Conservation (phyloP, 2,888 invertebrate genomes). For the Phengaris alcon region DNA sequence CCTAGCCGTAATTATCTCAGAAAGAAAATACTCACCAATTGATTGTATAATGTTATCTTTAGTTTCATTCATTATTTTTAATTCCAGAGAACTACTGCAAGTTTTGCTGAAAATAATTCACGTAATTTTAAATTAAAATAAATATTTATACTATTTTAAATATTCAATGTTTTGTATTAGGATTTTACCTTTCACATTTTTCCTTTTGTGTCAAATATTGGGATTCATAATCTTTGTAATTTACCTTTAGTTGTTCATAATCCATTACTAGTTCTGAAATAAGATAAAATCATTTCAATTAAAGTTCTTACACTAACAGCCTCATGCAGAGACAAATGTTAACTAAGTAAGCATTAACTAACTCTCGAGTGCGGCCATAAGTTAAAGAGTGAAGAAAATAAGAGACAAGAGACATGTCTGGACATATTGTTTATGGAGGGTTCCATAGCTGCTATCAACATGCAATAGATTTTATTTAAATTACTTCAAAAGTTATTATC, state of each 20-base stretch:
- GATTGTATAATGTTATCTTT: slow-evolving; percentile 58
- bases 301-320: too few species aligned
- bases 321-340: too few species aligned
- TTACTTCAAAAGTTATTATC: too few species aligned
- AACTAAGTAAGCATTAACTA: too few species aligned
- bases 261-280: slow-evolving; percentile 60
- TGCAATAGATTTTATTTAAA: too few species aligned
- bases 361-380: too few species aligned
- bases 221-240: slow-evolving; percentile 50
- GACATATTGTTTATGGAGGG: too few species aligned
- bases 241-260: slow-evolving; percentile 50
- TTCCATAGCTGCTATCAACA: too few species aligned
- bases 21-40: slow-evolving; percentile 51
- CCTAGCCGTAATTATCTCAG: too few species aligned
- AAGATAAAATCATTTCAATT: slow-evolving; percentile 9
- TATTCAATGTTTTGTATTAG: background rate
- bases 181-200: slow-evolving; percentile 56
- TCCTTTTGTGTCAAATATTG: slow-evolving; percentile 48
- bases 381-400: background rate
- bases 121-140: background rate
- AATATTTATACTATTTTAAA: background rate
- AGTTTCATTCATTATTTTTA: slow-evolving; percentile 52
- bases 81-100: slow-evolving; percentile 51
- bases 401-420: too few species aligned
- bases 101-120: slow-evolving; percentile 48